A percentile compares a stretch with the other conserved stretches of the same genome.
These are phyloP conservation scores for Glomeris marginata DNA, from an alignment of 2,888 invertebrate species.

Conservation along the genomic window DNA sequence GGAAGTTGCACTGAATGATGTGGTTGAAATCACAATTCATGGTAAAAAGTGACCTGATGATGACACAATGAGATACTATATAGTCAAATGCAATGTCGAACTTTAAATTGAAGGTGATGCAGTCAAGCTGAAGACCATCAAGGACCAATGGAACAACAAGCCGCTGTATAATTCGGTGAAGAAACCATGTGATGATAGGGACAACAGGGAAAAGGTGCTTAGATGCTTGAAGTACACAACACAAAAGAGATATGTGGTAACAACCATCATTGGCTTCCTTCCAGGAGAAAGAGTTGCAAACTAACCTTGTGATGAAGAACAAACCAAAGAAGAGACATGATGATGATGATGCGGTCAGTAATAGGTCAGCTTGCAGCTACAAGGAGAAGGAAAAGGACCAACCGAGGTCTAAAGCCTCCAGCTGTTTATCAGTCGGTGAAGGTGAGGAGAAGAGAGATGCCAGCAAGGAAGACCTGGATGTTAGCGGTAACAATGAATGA, in stretches of 20 bases:
- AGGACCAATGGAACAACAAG: slow-evolving; percentile 17
- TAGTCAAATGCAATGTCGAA: neutral
- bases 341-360: slow-evolving; percentile 45
- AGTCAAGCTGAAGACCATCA: slow-evolving; percentile 19
- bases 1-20: slow-evolving; percentile 81
- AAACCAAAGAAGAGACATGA: no score
- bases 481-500: no score
- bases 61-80: neutral
- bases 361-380: slow-evolving; percentile 83
- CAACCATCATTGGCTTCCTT: no score
- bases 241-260: no score
- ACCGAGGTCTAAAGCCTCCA: slow-evolving; percentile 9
- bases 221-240: no score
- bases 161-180: slow-evolving; percentile 16
- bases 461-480: slow-evolving; percentile 75
- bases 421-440: slow-evolving; percentile 38
- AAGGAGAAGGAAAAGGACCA: slow-evolving; percentile 31
- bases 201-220: slow-evolving; percentile 20
- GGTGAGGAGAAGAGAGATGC: slow-evolving; percentile 71
- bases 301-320: no score
- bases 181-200: slow-evolving; percentile 17
- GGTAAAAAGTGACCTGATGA: slow-evolving; percentile 31
- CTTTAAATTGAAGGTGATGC: slow-evolving; percentile 50
- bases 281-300: no score
- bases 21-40: slow-evolving; percentile 86